phyloP scores from a whole-genome alignment of 2,888 invertebrate genomes.

The Synergus japonicus region DNA sequence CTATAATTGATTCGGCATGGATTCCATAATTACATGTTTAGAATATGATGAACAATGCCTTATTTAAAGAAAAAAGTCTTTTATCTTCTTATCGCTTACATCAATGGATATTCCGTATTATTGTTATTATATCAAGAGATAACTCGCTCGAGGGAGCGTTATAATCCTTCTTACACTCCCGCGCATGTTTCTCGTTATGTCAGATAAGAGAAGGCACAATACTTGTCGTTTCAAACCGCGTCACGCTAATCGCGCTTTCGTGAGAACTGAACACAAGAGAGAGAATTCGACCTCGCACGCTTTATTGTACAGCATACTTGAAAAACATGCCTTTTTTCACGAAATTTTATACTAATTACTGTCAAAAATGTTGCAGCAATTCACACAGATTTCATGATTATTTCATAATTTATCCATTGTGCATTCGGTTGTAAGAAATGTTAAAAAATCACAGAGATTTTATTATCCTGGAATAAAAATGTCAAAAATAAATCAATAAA shows the following conservation, averaged over 20 bases:
- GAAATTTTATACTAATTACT: not conserved
- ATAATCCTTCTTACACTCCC: slow-evolving; percentile 32
- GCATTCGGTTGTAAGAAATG: too few relatives aligned
- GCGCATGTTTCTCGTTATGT: slow-evolving; percentile 36
- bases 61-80: not conserved
- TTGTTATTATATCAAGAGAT: slow-evolving; percentile 21
- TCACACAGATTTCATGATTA: too few relatives aligned
- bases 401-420: too few relatives aligned
- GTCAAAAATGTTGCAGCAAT: not conserved
- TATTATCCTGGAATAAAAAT: too few relatives aligned
- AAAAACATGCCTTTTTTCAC: not conserved
- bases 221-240: slow-evolving; percentile 30
- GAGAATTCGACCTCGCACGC: not conserved
- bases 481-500: not conserved
- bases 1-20: not conserved
- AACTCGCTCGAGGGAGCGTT: slow-evolving; percentile 24
- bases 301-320: not conserved
- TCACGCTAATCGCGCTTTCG: slow-evolving; percentile 34
- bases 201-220: slow-evolving; percentile 36
- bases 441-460: too few relatives aligned
- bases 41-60: not conserved
- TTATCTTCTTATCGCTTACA: slow-evolving; percentile 16
- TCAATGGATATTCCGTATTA: slow-evolving; percentile 25
- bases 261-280: slow-evolving; percentile 17
- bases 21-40: not conserved